Conservation (phyloP, 2,113 vertebrate species). For the Isurus oxyrinchus region DNA sequence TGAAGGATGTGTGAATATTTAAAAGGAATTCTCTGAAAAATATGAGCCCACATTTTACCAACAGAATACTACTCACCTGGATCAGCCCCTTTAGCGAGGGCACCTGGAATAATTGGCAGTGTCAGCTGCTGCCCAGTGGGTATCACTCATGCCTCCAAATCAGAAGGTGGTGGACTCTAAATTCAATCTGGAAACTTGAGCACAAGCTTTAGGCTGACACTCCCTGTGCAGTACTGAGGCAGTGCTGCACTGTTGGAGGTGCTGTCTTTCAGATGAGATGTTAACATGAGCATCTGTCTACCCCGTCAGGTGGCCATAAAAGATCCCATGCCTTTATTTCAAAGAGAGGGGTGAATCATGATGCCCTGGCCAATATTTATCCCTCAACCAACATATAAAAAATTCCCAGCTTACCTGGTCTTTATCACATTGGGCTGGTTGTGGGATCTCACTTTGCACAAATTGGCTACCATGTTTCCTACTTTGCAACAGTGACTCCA, state of each 20-base stretch:
- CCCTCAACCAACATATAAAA: background rate
- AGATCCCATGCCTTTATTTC: background rate
- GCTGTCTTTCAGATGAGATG: background rate
- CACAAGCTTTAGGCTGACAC: background rate
- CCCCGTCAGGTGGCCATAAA: background rate
- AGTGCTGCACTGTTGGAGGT: background rate
- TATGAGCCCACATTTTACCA: background rate
- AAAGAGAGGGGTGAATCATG: background rate
- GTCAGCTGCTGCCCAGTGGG: background rate
- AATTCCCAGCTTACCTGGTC: background rate
- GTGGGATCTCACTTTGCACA: background rate
- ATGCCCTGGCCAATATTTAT: background rate
- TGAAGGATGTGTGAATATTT: background rate
- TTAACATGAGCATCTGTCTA: background rate
- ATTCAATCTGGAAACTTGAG: background rate
- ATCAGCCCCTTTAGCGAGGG: background rate
- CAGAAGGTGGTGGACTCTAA: background rate
- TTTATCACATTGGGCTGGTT: background rate
- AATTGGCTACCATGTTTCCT: background rate
- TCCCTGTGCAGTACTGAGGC: background rate
- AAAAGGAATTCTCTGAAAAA: background rate
- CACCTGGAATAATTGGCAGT: no score
- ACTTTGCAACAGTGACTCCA: background rate
- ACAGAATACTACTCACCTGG: no score
- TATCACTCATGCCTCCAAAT: background rate